A percentile compares a stretch with the other conserved stretches of the same genome.
Conservation (phyloP, 2,888 invertebrate species). For the Dasypogon diadema region DNA sequence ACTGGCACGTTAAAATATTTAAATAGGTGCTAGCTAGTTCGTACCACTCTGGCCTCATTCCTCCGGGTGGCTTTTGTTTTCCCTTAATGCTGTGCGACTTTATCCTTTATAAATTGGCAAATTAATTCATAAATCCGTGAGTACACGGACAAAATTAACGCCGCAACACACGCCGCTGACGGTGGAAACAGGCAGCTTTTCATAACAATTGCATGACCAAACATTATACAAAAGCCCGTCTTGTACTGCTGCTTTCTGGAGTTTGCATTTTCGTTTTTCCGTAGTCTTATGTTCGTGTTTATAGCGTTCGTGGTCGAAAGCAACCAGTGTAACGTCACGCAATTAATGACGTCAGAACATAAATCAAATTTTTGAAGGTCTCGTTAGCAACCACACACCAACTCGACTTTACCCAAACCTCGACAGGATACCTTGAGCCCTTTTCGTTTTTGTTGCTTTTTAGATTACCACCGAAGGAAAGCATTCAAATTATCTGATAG, state of each 20-base stretch:
- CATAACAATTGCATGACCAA: constrained; percentile 43
- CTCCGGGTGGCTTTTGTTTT: constrained; percentile 3
- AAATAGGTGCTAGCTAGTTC: constrained; percentile 42
- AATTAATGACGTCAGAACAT: constrained; percentile 40
- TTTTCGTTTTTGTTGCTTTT: background rate
- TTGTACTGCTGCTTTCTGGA: background rate
- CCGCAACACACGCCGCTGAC: constrained; percentile 11
- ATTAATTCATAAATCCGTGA: constrained; percentile 43
- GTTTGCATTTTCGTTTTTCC: constrained; percentile 5
- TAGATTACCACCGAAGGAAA: background rate
- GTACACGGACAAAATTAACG: constrained; percentile 21
- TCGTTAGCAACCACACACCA: background rate
- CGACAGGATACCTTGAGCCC: background rate
- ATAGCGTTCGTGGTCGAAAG: constrained; percentile 32
- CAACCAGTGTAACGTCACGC: constrained; percentile 46
- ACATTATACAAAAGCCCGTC: background rate
- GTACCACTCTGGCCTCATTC: constrained; percentile 1
- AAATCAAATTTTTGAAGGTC: constrained; percentile 46
- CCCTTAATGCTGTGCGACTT: background rate
- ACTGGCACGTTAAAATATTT: constrained; percentile 50
- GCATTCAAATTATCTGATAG: background rate
- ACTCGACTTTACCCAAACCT: no score
- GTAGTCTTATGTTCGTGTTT: constrained; percentile 29
- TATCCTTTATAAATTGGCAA: constrained; percentile 41
- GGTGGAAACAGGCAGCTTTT: background rate